Conservation (phyloP, 2,113 vertebrate genomes). For the Mirza zaza region DNA sequence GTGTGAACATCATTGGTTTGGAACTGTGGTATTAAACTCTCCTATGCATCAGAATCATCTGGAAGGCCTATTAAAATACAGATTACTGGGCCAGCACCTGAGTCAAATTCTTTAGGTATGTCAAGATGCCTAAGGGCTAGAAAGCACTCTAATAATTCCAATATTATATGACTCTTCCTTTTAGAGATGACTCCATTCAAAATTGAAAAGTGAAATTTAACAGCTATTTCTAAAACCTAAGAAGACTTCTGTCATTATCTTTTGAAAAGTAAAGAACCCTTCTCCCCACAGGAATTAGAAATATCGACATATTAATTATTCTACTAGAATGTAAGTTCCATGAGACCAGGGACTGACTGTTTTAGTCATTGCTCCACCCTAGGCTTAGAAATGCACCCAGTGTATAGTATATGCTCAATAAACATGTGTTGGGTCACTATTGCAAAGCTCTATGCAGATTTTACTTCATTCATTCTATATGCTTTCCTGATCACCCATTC, state of each 20-base stretch:
- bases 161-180: neutral
- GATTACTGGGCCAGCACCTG: no score
- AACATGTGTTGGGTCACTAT: neutral
- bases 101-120: neutral
- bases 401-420: neutral
- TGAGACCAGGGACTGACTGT: neutral
- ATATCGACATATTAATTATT: neutral
- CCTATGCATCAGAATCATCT: accelerated
- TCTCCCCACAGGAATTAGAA: neutral
- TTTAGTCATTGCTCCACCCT: neutral
- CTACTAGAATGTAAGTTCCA: neutral
- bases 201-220: neutral
- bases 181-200: neutral
- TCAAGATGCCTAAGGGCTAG: neutral
- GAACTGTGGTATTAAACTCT: neutral
- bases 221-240: neutral
- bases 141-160: neutral
- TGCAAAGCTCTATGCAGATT: neutral
- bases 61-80: neutral
- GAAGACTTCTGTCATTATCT: neutral
- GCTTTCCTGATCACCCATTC: neutral
- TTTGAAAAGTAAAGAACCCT: neutral
- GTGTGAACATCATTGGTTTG: neutral
- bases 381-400: neutral
- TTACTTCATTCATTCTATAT: neutral